Evolutionary conservation across 2,113 vertebrate species (phyloP).

Genomic region (Oreochromis spilurus): DNA sequence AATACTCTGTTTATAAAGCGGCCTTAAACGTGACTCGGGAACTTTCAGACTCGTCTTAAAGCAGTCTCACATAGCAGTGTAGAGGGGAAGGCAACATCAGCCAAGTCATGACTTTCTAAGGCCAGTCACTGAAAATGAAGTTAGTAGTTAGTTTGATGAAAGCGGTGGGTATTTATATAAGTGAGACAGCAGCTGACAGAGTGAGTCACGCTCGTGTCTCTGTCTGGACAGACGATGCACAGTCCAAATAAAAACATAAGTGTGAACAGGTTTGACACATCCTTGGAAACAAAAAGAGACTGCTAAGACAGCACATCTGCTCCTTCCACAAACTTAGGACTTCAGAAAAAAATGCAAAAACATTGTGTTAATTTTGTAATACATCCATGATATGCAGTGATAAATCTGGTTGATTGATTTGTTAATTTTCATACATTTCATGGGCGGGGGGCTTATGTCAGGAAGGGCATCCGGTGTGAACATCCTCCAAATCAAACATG

Average conservation of each 20-base stretch:
- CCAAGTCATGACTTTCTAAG: not conserved
- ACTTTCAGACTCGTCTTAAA: not conserved
- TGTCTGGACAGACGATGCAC: conserved; percentile 13
- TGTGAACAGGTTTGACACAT: conserved; percentile 50
- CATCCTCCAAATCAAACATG: not conserved
- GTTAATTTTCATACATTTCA: not conserved
- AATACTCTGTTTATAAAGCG: not conserved
- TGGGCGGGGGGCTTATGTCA: not conserved
- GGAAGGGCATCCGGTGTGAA: not conserved
- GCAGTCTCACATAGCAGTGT: not conserved
- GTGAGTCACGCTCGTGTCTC: conserved; percentile 34
- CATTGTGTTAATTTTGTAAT: not conserved
- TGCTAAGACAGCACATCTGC: conserved; percentile 14
- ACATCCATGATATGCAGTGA: not conserved
- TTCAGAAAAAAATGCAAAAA: not conserved
- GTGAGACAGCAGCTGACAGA: conserved; percentile 29
- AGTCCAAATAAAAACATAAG: conserved; percentile 39
- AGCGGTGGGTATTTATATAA: conserved; percentile 9
- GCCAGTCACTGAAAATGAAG: not conserved
- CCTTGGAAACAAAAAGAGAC: conserved; percentile 3
- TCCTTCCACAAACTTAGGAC: not conserved
- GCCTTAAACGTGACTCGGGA: not conserved
- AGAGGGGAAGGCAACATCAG: not conserved
- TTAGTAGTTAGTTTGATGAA: not conserved
- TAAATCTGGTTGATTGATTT: not conserved